A percentile compares a stretch with the other conserved stretches of the same genome.
Evolutionary conservation across 2,113 vertebrate species (phyloP).

Genomic region (Tragelaphus imberbis): DNA sequence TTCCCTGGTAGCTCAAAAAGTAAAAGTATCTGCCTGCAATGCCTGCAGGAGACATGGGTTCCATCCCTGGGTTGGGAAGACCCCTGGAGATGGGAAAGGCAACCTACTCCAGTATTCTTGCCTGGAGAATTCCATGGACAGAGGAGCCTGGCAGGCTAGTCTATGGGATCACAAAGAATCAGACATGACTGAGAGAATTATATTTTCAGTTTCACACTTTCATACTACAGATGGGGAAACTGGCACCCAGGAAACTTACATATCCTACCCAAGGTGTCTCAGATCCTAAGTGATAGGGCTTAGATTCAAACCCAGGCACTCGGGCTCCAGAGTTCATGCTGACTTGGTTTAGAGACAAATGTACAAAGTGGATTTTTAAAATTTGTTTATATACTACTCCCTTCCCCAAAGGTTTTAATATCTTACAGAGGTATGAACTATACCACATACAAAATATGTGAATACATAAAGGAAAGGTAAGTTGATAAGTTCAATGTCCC

Average conservation of each 20-base stretch:
- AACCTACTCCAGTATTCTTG: not conserved
- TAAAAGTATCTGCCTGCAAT: not conserved
- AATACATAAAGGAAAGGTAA: not conserved
- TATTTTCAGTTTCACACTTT: not conserved
- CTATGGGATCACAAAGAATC: not conserved
- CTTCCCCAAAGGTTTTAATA: not conserved
- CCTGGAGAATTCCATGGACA: not conserved
- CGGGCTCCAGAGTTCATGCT: not conserved
- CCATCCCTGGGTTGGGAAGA: not conserved
- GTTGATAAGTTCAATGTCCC: not conserved
- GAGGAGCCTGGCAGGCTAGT: not conserved
- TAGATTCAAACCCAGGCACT: not conserved
- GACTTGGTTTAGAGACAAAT: not conserved
- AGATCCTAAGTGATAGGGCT: not conserved
- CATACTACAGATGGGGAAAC: not conserved
- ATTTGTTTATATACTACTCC: not conserved
- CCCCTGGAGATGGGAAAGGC: not conserved
- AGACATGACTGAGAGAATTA: not conserved
- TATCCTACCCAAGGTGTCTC: not conserved
- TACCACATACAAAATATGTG: not conserved
- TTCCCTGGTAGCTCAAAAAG: not conserved
- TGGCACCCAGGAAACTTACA: not conserved
- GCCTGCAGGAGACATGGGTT: not conserved
- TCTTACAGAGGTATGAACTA: not conserved
- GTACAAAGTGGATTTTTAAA: not conserved